Conservation (phyloP, 2,888 invertebrate genomes). For the Drosophila birchii region DNA sequence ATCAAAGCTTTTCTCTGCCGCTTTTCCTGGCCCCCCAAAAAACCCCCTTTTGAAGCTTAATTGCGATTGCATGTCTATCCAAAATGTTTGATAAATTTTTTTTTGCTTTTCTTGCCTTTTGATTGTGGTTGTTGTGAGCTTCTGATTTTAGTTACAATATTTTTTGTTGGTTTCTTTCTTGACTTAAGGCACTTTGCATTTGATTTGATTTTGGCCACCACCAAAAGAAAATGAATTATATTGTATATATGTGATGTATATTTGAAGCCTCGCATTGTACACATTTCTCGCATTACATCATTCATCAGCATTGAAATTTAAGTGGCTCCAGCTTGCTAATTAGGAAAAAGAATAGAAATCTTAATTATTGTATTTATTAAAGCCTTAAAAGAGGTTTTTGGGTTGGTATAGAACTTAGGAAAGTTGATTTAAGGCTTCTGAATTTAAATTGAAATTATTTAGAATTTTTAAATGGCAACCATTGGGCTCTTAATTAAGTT, state of each 20-base stretch:
- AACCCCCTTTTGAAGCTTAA: conserved; percentile 34
- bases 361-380: neutral
- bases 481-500: neutral
- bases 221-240: conserved; percentile 11
- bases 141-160: conserved; percentile 24
- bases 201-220: conserved; percentile 29
- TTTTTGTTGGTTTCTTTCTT: conserved; percentile 5
- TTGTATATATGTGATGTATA: conserved; percentile 20
- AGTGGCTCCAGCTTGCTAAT: neutral
- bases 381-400: neutral
- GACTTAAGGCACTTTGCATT: conserved; percentile 32
- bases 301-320: conserved; percentile 10
- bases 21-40: conserved; percentile 15
- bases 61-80: conserved; percentile 66
- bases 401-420: neutral
- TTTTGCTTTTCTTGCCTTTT: conserved; percentile 46
- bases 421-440: neutral
- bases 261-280: conserved; percentile 18
- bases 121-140: conserved; percentile 48
- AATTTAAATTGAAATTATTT: neutral
- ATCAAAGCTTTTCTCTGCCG: conserved; percentile 21
- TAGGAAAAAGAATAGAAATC: neutral
- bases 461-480: neutral
- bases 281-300: conserved; percentile 22
- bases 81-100: conserved; percentile 54